Evolutionary conservation across 2,113 vertebrate species (phyloP), one percentile per base, ranked within the genome.

Genomic region (Ciconia stormi): DNA sequence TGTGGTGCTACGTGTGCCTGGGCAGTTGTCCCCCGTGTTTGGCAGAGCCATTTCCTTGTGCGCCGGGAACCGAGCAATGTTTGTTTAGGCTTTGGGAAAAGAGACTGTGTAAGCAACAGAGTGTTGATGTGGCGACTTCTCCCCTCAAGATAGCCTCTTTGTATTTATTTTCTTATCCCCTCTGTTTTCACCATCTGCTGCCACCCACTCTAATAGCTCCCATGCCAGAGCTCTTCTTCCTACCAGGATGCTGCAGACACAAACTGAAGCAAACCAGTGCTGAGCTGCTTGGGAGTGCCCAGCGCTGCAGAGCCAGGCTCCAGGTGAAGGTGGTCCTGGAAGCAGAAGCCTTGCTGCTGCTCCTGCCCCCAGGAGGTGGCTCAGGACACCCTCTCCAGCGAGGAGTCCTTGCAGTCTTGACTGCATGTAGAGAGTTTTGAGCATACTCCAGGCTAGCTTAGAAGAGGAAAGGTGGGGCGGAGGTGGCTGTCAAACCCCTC

Each of bases 161-260:
- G 96, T 96, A 95, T 97, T 97, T 97, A 93, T 97, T 97, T 96
- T 96, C 88, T 76, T 93, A 96, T 96, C 91, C 95, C 92, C 90
- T 95, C 95, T 97, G 94, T 82, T 94, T 90, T 89, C 74, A 88
- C 97, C 97, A 97, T 97, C 97, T 97, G 97, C 94, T 97, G 85
- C 94, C 89, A 93, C 96, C 97, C 95, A 97, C 95, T 97, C 91
- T 76, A 79, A 90, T 72, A 84, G 90, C 77, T 94, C 66, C 87
- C 67, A 90, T 84, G 93, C 97, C 97, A 97, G 93, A 95, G 93
- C 96, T 93, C 66, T 78, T 90, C 91, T 93, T 83, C 63, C 89
- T 78, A 83, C 61, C 65, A 69, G 89, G 95, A 90, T 95, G 87
- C 89, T 55, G 72, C 85, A 82, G 76, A 30, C 78, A 81, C 1